Evolutionary conservation across 2,797 vertebrate genomes (phyloP).

Genomic region (Centropyge bicolor): DNA sequence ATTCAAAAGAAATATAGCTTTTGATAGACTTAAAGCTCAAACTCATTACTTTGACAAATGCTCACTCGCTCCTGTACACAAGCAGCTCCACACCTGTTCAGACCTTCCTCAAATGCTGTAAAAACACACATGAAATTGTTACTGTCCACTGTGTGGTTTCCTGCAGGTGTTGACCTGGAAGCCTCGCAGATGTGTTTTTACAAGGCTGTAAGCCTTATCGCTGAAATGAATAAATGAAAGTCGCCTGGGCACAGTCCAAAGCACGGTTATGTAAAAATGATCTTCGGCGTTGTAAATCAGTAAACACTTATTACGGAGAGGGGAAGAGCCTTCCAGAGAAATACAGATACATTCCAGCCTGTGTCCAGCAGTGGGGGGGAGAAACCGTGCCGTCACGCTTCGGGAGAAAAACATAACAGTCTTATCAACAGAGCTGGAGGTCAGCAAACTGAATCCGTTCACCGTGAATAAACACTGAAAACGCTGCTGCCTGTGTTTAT

Average conservation of each 20-base stretch:
- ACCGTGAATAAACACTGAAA: constrained; percentile 39
- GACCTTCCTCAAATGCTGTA: constrained; percentile 34
- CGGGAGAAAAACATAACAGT: constrained; percentile 43
- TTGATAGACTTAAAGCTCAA: not conserved
- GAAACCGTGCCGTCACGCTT: constrained; percentile 37
- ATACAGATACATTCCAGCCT: constrained; percentile 50
- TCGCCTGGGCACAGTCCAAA: not conserved
- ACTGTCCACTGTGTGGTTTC: constrained; percentile 44
- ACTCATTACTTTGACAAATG: not conserved
- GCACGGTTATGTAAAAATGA: constrained; percentile 28
- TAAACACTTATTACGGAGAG: constrained; percentile 36
- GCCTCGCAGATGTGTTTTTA: constrained; percentile 57
- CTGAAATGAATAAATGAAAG: constrained; percentile 17
- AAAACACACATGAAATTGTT: constrained; percentile 41
- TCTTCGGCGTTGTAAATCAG: constrained; percentile 22
- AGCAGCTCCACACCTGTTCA: constrained; percentile 53
- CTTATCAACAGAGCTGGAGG: constrained; percentile 57
- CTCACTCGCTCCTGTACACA: not conserved
- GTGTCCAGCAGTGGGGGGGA: not conserved
- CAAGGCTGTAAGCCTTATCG: constrained; percentile 15
- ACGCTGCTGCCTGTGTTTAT: constrained; percentile 30
- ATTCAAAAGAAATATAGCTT: not conserved
- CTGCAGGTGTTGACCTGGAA: constrained; percentile 64
- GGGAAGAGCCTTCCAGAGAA: constrained; percentile 12
- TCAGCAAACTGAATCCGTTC: constrained; percentile 47